Evolutionary conservation across 2,797 vertebrate genomes (phyloP).

Genomic region (Lycodopsis pacificus): DNA sequence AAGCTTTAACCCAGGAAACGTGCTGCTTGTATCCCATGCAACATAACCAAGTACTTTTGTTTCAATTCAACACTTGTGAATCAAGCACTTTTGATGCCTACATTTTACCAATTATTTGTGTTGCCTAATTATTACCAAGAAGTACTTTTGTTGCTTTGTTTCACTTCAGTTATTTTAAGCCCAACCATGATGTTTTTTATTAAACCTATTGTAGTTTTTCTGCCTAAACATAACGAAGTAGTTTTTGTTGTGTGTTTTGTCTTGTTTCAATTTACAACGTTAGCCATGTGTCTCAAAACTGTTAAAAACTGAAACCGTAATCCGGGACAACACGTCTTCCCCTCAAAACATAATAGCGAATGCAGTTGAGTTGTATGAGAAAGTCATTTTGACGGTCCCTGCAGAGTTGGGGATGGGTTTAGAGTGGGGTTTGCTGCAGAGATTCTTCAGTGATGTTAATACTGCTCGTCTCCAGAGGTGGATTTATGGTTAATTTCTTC

Average conservation of each 20-base stretch:
- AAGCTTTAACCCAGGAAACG: too few species aligned
- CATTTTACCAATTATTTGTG: background rate
- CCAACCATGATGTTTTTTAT: background rate
- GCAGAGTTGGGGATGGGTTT: constrained; percentile 9
- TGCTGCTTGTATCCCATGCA: too few species aligned
- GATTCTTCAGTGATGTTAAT: constrained; percentile 23
- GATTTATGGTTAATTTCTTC: constrained; percentile 13
- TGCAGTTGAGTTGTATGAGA: background rate
- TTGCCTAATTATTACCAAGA: background rate
- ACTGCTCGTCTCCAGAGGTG: background rate
- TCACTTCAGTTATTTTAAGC: too few species aligned
- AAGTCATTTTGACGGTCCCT: background rate
- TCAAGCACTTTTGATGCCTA: too few species aligned
- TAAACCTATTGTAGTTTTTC: background rate
- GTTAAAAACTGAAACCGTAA: background rate
- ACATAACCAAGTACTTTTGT: too few species aligned
- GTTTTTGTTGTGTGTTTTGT: too few species aligned
- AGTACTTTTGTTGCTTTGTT: background rate
- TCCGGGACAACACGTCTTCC: background rate
- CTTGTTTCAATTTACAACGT: background rate
- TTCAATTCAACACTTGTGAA: too few species aligned
- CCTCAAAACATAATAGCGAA: background rate
- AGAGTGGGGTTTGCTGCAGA: background rate
- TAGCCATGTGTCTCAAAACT: background rate
- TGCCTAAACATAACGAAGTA: background rate